Conservation (phyloP, 1,140 invertebrate genomes). For the Calliphora vicina region DNA sequence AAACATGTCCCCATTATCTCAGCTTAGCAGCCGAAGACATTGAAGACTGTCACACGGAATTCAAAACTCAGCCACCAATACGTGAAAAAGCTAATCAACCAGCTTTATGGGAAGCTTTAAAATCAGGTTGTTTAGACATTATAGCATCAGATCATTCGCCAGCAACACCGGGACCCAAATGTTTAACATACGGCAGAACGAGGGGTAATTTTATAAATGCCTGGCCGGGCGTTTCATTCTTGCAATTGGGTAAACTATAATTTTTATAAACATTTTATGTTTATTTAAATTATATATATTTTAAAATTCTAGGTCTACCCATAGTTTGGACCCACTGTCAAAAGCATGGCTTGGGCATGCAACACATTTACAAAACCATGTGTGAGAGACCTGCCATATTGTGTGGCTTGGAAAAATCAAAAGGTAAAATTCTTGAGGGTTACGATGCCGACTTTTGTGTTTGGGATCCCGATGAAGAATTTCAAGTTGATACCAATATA, state of each 20-base stretch:
- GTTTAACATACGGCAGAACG: conserved; percentile 60
- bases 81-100: conserved; percentile 70
- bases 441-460: conserved; percentile 77
- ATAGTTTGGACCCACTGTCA: conserved; percentile 72
- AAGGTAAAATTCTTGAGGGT: conserved; percentile 70
- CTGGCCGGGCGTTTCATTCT: conserved; percentile 77
- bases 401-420: conserved; percentile 68
- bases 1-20: conserved; percentile 81
- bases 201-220: conserved; percentile 72
- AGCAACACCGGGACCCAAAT: conserved; percentile 72
- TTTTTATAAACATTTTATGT: too few species aligned
- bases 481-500: conserved; percentile 65
- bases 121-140: conserved; percentile 67
- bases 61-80: conserved; percentile 78
- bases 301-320: conserved; percentile 67
- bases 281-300: too few species aligned
- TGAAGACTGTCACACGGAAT: conserved; percentile 70
- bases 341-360: conserved; percentile 65
- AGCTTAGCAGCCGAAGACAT: conserved; percentile 70
- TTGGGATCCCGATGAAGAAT: conserved; percentile 72
- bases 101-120: conserved; percentile 70
- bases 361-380: conserved; percentile 69
- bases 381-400: conserved; percentile 70
- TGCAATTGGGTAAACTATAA: conserved; percentile 80
- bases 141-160: conserved; percentile 78